Conservation (phyloP, 2,888 invertebrate species). For the Cephus sareptanus region DNA sequence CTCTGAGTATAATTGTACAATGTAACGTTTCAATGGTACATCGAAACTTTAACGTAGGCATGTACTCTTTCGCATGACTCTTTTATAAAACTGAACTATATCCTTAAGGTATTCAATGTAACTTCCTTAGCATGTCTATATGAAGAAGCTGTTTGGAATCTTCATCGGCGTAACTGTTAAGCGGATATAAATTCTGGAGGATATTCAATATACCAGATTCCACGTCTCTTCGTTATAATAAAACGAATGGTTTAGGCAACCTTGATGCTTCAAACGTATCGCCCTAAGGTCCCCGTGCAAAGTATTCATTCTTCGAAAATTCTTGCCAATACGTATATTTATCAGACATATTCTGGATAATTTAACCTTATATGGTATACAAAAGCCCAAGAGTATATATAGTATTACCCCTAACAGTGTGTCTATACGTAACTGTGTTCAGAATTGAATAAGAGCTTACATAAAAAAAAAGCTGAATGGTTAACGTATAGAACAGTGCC, state of each 20-base stretch:
- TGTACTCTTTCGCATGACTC: too few species aligned
- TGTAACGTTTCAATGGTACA: too few species aligned
- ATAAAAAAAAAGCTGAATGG: neutral
- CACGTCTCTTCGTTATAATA: neutral
- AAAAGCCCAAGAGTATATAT: neutral
- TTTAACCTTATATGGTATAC: neutral
- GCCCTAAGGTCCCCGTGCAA: neutral
- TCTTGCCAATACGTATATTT: too few species aligned
- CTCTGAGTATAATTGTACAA: too few species aligned
- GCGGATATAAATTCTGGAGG: too few species aligned
- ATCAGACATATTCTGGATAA: neutral
- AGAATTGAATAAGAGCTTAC: neutral
- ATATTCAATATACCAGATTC: neutral
- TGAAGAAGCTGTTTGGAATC: neutral
- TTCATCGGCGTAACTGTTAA: too few species aligned
- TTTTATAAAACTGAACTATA: neutral
- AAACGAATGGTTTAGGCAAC: neutral
- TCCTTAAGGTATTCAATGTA: neutral
- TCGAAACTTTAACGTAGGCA: too few species aligned
- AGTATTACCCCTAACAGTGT: neutral
- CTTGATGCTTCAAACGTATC: neutral
- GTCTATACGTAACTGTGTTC: neutral
- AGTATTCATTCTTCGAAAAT: too few species aligned
- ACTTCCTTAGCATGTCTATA: neutral
- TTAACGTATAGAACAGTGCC: neutral